These are phyloP conservation scores for Symphodus melops DNA, from an alignment of 2,113 vertebrate species.

Conservation along the genomic window DNA sequence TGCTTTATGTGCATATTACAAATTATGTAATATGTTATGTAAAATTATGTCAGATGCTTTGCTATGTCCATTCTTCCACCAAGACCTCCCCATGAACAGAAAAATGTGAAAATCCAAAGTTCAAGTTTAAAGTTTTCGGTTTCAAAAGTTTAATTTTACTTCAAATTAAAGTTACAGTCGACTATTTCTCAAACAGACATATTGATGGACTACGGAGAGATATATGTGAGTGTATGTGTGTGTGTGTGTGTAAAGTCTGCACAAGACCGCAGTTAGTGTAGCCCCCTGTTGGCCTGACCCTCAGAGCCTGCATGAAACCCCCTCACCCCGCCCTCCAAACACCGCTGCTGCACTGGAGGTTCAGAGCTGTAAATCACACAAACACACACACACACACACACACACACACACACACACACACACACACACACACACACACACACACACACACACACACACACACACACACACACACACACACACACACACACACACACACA, in stretches of 20 bases:
- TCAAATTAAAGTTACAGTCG: not conserved
- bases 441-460: conserved; percentile 49
- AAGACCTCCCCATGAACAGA: not conserved
- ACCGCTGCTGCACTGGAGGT: conserved; percentile 78
- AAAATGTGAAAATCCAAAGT: not conserved
- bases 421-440: too few relatives aligned
- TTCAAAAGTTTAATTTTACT: conserved; percentile 4
- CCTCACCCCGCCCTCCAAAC: conserved; percentile 79
- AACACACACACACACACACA: not conserved
- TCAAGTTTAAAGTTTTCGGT: not conserved
- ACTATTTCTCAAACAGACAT: conserved; percentile 49
- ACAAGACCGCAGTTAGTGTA: conserved; percentile 28
- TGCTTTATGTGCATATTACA: too few relatives aligned
- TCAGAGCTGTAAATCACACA: conserved; percentile 81
- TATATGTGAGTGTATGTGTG: conserved; percentile 4
- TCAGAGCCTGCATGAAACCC: conserved; percentile 80
- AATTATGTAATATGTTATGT: too few relatives aligned
- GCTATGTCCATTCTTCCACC: too few relatives aligned
- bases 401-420: too few relatives aligned
- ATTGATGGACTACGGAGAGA: conserved; percentile 32
- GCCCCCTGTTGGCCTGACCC: conserved; percentile 81
- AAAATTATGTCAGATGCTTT: too few relatives aligned
- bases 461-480: conserved; percentile 5
- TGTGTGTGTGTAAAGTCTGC: not conserved
- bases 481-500: too few relatives aligned